phyloP scores from a whole-genome alignment of 2,797 vertebrate genomes.

The Crenichthys baileyi region DNA sequence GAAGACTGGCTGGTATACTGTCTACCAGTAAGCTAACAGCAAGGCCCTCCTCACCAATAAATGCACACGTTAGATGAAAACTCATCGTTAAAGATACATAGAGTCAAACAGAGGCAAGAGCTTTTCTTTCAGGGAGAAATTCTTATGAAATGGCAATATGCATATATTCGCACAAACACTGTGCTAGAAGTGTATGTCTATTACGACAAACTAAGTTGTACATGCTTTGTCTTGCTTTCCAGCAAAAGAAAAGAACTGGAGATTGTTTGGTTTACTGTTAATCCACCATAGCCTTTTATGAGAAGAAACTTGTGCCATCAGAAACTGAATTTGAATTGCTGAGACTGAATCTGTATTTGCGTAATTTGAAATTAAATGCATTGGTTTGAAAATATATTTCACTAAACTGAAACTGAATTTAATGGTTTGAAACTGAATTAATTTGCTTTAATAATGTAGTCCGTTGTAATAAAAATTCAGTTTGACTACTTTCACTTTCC shows the following conservation, averaged over 20 bases:
- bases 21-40: neutral
- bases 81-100: neutral
- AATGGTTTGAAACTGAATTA: no score
- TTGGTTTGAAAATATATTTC: no score
- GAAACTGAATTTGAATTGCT: no score
- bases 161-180: neutral
- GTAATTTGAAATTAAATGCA: no score
- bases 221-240: neutral
- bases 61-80: neutral
- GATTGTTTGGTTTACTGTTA: neutral
- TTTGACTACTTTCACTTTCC: no score
- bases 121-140: neutral
- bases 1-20: neutral
- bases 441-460: no score
- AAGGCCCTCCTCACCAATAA: neutral
- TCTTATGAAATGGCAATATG: neutral
- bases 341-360: no score
- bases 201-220: neutral
- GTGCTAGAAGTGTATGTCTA: neutral
- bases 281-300: neutral
- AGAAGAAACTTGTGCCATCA: no score
- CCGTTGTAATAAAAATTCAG: no score
- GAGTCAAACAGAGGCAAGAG: neutral
- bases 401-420: no score
- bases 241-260: neutral